Percentiles rank a stretch among this genome's conserved stretches.
Evolutionary conservation across 2,113 vertebrate genomes (phyloP).

Genomic region (Progne subis): DNA sequence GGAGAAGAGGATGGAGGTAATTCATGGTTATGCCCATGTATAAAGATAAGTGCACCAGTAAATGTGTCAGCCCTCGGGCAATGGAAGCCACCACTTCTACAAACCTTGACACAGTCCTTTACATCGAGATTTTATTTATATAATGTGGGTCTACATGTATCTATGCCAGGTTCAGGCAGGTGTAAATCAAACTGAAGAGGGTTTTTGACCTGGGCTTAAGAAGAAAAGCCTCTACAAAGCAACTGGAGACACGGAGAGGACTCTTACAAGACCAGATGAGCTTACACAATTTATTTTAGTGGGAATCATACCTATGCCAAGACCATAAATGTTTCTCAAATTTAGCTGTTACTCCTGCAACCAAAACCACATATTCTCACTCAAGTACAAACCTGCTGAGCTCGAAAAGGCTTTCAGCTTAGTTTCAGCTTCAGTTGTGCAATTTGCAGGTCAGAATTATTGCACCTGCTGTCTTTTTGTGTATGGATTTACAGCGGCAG

Average conservation of each 20-base stretch:
- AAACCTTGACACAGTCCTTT: not conserved
- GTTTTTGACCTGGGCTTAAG: not conserved
- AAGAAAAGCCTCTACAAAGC: not conserved
- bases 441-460: not conserved
- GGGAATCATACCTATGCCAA: not conserved
- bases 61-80: constrained; percentile 42
- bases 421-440: constrained; percentile 36
- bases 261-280: not conserved
- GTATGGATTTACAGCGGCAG: not conserved
- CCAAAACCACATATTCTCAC: not conserved
- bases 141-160: not conserved
- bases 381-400: not conserved
- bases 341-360: not conserved
- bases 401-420: not conserved
- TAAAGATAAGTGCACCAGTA: constrained; percentile 36
- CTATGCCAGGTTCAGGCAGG: not conserved
- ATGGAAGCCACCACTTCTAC: not conserved
- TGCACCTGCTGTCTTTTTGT: not conserved
- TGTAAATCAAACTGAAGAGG: not conserved
- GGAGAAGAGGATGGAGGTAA: constrained; percentile 13
- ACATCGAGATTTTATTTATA: not conserved
- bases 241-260: not conserved
- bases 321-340: not conserved
- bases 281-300: not conserved
- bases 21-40: constrained; percentile 8